Base-by-base conservation (phyloP, 53 echinoderm and acorn worm species). In the Zoroaster sp. region DNA sequence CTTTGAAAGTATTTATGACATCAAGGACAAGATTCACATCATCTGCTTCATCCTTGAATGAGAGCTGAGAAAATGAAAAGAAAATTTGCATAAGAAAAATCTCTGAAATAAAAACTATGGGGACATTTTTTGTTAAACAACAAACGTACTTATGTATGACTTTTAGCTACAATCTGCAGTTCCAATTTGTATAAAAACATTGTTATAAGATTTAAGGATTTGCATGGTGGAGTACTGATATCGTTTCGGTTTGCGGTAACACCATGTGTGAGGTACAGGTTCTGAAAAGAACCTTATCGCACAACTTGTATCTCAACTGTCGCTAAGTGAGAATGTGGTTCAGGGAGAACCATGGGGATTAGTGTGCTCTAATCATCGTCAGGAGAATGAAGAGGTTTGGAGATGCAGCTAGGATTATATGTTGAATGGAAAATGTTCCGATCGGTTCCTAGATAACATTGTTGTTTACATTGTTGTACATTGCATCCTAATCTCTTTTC, bases 11-110 rank as follows among this genome's bases (percentile, higher is more conserved):
- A 35, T 79, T 52, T 34, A 37, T 54, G 53, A 59, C 79, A 49
- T 52, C 55, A 59, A 34, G 38, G 79, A 79, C 49, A 52, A 54
- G 52, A 54, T 79, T 79, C 8, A 39, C 69, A 76, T 94, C 94
- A 23, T 94, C 83, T 13, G 88, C 88, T 76, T 46, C 88, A 74
- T 94, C 91, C 45, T 94, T 91, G 59, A 88, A 94, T 23, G 93
- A 93, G 12, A 95, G 54, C 93, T 94, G 86, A 12, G 54, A 73
- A 43, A 68, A 83, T 15, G 49, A 70, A 25, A 5, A 83, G 3
- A 5, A 17, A 12, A 25, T 7, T 7, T 82, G 7, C 1, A 14
- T 10, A 11, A 17, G 33, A 30, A 18, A 18, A 25, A 80, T 12
- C 11, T 1, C 17, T 55, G 2, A 28, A 21, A 31, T 18, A 11